A percentile compares a stretch with the other conserved stretches of the same genome.
These are phyloP conservation scores for Drosophila nigritarsus DNA, from an alignment of 2,888 invertebrate species.

Conservation along the genomic window DNA sequence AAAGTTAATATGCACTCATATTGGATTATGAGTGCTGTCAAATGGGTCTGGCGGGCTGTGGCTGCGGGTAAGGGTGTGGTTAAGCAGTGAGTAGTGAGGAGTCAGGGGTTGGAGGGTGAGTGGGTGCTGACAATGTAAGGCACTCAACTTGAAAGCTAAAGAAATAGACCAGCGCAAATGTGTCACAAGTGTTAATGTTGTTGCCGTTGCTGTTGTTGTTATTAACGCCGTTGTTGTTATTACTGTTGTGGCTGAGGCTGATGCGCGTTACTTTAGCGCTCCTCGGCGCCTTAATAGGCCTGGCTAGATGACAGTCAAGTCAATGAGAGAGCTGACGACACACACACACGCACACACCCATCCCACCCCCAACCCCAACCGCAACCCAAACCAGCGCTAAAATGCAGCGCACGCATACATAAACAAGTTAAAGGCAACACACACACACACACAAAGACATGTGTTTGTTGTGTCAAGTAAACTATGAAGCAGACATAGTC, in stretches of 20 bases:
- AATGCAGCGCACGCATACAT: background rate
- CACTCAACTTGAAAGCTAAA: constrained; percentile 72
- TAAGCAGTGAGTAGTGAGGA: background rate
- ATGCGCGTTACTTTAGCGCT: constrained; percentile 51
- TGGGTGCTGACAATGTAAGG: constrained; percentile 46
- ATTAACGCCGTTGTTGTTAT: constrained; percentile 2
- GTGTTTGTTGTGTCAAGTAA: constrained; percentile 24
- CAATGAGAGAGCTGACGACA: constrained; percentile 16
- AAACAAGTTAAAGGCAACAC: background rate
- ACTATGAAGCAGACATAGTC: constrained; percentile 23
- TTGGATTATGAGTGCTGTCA: constrained; percentile 78
- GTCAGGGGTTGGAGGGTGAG: background rate
- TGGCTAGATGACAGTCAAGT: constrained; percentile 44
- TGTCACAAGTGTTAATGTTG: constrained; percentile 45
- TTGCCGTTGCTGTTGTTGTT: constrained; percentile 22
- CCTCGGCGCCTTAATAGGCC: constrained; percentile 64
- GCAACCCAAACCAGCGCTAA: background rate
- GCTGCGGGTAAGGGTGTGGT: background rate
- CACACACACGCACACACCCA: constrained; percentile 11
- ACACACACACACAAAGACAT: constrained; percentile 7
- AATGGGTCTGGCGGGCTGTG: constrained; percentile 54
- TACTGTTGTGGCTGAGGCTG: constrained; percentile 34
- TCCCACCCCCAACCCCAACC: background rate
- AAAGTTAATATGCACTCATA: constrained; percentile 79
- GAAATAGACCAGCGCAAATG: constrained; percentile 62